Evolutionary conservation across 2,797 vertebrate genomes (phyloP).

Genomic region (Enteromius paludinosus): DNA sequence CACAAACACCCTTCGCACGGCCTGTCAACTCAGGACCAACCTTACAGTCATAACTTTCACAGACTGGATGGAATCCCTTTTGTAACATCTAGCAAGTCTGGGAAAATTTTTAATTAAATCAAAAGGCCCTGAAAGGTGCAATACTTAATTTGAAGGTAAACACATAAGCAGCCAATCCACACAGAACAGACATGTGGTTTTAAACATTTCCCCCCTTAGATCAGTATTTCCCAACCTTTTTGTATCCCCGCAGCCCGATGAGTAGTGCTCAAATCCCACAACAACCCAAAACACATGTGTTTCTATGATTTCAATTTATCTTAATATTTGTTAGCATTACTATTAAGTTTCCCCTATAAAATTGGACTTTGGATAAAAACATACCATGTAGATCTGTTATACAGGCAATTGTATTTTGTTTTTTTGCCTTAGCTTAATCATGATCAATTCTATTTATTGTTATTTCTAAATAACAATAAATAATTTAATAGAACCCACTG

Average conservation of each 20-base stretch:
- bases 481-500: constrained; percentile 5
- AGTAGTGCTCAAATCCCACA: neutral
- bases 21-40: neutral
- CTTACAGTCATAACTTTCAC: constrained; percentile 21
- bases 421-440: neutral
- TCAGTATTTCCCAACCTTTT: neutral
- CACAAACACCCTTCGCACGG: constrained; percentile 6
- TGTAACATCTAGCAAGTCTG: constrained; percentile 16
- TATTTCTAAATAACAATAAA: neutral
- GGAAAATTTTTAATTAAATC: neutral
- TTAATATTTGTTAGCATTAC: neutral
- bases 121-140: constrained; percentile 20
- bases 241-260: neutral
- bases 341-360: neutral
- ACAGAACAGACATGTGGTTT: constrained; percentile 31
- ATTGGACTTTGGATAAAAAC: neutral
- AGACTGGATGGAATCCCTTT: constrained; percentile 14
- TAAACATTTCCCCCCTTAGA: neutral
- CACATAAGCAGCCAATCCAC: constrained; percentile 15
- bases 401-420: neutral
- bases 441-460: neutral
- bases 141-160: constrained; percentile 28
- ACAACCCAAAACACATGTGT: neutral
- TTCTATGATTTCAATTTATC: neutral
- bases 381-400: neutral